phyloP scores from a whole-genome alignment of 2,113 vertebrate species.

The Macquaria ambigua region DNA sequence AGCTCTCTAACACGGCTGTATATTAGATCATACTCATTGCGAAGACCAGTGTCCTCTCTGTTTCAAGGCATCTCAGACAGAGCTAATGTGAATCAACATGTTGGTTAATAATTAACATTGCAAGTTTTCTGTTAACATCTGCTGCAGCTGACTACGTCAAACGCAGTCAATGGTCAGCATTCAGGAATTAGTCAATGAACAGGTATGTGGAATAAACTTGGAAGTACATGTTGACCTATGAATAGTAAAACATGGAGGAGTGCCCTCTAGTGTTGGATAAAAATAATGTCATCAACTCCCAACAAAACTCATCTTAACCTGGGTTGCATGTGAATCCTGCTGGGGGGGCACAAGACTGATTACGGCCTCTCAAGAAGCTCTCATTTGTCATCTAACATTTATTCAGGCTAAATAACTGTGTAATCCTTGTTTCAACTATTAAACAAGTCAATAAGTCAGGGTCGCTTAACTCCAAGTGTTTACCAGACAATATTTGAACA shows the following conservation, averaged over 20 bases:
- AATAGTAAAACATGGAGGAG: background rate
- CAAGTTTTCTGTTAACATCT: conserved; percentile 37
- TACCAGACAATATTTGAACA: background rate
- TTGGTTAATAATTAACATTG: conserved; percentile 29
- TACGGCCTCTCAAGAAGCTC: conserved; percentile 15
- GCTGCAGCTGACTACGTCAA: conserved; percentile 25
- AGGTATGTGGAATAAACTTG: conserved; percentile 24
- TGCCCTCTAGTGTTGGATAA: conserved; percentile 68
- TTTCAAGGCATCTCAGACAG: background rate
- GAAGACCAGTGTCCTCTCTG: background rate
- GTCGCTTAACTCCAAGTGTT: background rate
- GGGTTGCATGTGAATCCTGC: conserved; percentile 2
- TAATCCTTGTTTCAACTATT: conserved; percentile 29
- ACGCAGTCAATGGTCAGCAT: conserved; percentile 17
- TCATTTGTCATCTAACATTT: conserved; percentile 43
- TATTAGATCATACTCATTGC: background rate
- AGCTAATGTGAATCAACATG: conserved; percentile 28
- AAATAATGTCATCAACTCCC: background rate
- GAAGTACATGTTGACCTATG: background rate
- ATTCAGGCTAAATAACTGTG: conserved; percentile 42
- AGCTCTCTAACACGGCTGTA: background rate
- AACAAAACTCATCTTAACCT: background rate
- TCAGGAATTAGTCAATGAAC: conserved; percentile 53
- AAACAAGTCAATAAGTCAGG: background rate
- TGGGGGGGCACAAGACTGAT: conserved; percentile 5